Conservation (phyloP, 2,888 invertebrate species). For the Glomeris marginata region DNA sequence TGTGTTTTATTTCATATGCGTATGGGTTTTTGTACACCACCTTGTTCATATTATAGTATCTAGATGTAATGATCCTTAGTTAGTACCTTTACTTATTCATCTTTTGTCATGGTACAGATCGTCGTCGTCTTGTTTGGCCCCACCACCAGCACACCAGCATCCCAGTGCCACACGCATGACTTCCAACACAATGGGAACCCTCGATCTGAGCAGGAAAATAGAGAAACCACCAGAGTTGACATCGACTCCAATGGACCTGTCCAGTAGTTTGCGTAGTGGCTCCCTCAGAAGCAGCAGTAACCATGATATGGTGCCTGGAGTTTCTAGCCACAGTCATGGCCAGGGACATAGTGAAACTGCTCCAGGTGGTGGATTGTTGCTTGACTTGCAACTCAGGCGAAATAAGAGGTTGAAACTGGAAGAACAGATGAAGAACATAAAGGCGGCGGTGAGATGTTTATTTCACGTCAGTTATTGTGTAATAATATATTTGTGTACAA, state of each 20-base stretch:
- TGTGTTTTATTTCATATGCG: no score
- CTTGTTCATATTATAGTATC: no score
- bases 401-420: constrained; percentile 11
- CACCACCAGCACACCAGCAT: constrained; percentile 61
- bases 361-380: constrained; percentile 18
- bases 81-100: no score
- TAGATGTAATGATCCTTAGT: no score
- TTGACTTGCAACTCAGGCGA: constrained; percentile 22
- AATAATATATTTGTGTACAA: not conserved
- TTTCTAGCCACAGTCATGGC: not conserved
- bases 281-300: no score
- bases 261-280: constrained; percentile 25
- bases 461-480: not conserved
- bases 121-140: constrained; percentile 34
- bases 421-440: constrained; percentile 11
- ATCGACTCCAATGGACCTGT: constrained; percentile 59
- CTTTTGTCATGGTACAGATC: no score
- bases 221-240: constrained; percentile 15
- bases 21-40: no score
- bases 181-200: constrained; percentile 5
- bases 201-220: constrained; percentile 11
- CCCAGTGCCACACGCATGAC: constrained; percentile 19
- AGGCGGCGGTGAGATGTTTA: no score
- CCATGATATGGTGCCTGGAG: not conserved
- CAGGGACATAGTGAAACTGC: not conserved